Percentiles rank a stretch among this genome's conserved stretches.
Evolutionary conservation across 2,797 vertebrate genomes (phyloP).

Genomic region (Picus viridis): DNA sequence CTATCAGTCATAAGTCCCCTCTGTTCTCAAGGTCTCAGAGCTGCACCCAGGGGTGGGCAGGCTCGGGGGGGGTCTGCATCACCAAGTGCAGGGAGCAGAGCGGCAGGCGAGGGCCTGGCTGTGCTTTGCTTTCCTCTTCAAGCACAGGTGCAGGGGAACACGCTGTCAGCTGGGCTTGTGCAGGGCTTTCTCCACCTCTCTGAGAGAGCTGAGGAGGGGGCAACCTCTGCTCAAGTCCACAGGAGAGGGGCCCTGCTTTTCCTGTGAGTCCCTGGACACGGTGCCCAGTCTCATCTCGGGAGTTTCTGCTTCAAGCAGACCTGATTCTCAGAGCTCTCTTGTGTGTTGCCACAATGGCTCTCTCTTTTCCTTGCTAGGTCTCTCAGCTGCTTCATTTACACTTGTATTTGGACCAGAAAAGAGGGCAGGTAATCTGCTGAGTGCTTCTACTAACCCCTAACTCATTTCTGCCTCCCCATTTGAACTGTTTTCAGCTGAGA

Average conservation of each 20-base stretch:
- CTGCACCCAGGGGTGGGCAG: neutral
- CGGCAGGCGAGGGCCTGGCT: neutral
- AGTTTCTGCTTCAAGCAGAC: neutral
- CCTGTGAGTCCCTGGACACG: neutral
- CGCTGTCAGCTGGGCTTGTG: neutral
- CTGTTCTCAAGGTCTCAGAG: neutral
- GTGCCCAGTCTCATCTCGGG: neutral
- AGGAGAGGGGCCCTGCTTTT: constrained; percentile 9
- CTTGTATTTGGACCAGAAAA: constrained; percentile 79
- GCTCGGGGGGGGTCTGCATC: neutral
- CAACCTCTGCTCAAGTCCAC: neutral
- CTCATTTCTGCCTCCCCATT: constrained; percentile 14
- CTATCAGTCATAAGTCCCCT: neutral
- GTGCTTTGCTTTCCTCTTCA: constrained; percentile 4
- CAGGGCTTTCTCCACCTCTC: neutral
- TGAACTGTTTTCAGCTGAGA: constrained; percentile 1
- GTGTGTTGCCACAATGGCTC: constrained; percentile 67
- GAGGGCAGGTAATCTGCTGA: constrained; percentile 82
- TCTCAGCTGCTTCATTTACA: constrained; percentile 79
- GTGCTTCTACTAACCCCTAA: constrained; percentile 71
- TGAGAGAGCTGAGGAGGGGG: constrained; percentile 12
- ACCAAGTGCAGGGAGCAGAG: neutral
- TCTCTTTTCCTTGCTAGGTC: constrained; percentile 79
- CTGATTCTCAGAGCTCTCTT: constrained; percentile 7
- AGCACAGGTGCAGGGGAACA: neutral